phyloP scores from a whole-genome alignment of 2,113 vertebrate species.

The Percopsis transmontana region DNA sequence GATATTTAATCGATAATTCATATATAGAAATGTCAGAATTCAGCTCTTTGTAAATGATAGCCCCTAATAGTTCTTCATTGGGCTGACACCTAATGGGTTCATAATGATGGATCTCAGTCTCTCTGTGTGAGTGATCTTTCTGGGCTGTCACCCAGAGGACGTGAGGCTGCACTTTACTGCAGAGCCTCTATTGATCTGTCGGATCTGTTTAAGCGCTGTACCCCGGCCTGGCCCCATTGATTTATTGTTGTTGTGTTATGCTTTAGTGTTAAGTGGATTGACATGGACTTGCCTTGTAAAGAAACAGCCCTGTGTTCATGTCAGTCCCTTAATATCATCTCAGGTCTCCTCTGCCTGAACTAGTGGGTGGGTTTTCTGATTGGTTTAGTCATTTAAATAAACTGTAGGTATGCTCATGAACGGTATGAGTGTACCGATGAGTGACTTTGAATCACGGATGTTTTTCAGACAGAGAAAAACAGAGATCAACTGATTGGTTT shows the following conservation, averaged over 20 bases:
- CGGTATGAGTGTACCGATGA: too few species aligned
- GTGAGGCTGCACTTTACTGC: conserved; percentile 56
- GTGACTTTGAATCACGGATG: conserved; percentile 7
- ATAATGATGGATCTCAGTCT: conserved; percentile 61
- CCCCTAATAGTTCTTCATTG: conserved; percentile 57
- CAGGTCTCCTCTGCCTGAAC: conserved; percentile 25
- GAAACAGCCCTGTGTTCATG: conserved; percentile 33
- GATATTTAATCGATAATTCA: conserved; percentile 60
- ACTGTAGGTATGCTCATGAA: conserved; percentile 1
- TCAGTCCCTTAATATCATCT: conserved; percentile 41
- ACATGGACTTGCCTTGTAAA: conserved; percentile 51
- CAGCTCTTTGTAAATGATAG: conserved; percentile 55
- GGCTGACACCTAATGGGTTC: conserved; percentile 48
- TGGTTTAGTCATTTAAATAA: not conserved
- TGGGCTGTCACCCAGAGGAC: conserved; percentile 59
- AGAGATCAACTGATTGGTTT: not conserved
- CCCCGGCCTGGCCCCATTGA: conserved; percentile 61
- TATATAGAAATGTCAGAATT: conserved; percentile 59
- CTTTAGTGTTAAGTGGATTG: conserved; percentile 65
- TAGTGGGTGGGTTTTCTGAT: conserved; percentile 7
- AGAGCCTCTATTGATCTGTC: conserved; percentile 59
- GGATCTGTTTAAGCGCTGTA: conserved; percentile 62
- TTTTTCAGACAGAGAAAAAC: conserved; percentile 17
- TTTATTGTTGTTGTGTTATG: conserved; percentile 65
- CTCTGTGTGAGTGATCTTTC: conserved; percentile 52